Evolutionary conservation across 2,113 vertebrate genomes (phyloP).

Genomic region (Cercocebus atys): DNA sequence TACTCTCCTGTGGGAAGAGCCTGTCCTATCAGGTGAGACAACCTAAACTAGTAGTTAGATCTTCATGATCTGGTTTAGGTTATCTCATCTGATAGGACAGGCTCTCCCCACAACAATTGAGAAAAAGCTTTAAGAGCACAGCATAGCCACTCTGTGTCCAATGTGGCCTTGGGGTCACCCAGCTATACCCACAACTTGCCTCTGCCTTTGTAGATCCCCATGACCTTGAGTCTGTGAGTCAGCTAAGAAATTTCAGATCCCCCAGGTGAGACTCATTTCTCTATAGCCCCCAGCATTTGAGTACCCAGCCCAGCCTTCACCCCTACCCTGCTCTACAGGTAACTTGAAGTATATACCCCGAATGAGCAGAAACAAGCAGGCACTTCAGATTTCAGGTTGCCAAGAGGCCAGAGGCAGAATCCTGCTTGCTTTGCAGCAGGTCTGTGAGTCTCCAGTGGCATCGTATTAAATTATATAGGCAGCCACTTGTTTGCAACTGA

Average conservation of each 20-base stretch:
- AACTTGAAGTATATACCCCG: slow-evolving; percentile 52
- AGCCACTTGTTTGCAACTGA: slow-evolving; percentile 83
- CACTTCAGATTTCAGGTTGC: slow-evolving; percentile 70
- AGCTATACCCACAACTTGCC: background rate
- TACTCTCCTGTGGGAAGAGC: background rate
- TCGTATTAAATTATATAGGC: slow-evolving; percentile 91
- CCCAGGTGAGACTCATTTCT: background rate
- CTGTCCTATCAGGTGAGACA: background rate
- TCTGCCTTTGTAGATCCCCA: background rate
- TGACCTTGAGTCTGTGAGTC: background rate
- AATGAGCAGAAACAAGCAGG: slow-evolving; percentile 63
- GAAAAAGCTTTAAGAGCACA: background rate
- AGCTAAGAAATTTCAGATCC: background rate
- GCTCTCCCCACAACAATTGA: background rate
- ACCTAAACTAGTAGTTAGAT: background rate
- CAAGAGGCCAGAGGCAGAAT: slow-evolving; percentile 81
- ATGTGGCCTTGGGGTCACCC: background rate
- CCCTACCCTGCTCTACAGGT: background rate
- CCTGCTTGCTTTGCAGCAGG: slow-evolving; percentile 86
- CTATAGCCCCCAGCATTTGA: background rate
- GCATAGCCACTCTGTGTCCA: background rate
- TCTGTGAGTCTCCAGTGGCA: slow-evolving; percentile 88
- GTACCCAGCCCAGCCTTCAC: background rate
- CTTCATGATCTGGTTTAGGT: background rate
- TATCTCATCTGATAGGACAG: background rate